phyloP scores from a whole-genome alignment of 2,113 vertebrate genomes.

The Arothron firmamentum region DNA sequence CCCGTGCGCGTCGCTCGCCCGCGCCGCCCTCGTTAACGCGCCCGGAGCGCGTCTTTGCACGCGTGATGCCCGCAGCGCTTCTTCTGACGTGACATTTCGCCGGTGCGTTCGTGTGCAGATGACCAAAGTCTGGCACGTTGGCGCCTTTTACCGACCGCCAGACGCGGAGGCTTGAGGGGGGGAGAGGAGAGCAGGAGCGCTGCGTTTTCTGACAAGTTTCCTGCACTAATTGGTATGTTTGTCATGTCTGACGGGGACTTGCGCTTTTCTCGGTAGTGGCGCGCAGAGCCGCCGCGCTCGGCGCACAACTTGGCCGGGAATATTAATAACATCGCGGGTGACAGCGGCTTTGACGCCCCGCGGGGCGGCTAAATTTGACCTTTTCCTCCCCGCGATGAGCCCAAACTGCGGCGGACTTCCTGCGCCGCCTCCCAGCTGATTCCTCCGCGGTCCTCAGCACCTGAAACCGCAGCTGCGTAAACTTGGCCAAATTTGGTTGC shows the following conservation, averaged over 20 bases:
- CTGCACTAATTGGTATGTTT: constrained; percentile 16
- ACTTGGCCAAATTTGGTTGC: constrained; percentile 55
- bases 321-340: constrained; percentile 19
- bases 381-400: constrained; percentile 16
- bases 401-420: constrained; percentile 37
- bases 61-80: constrained; percentile 18
- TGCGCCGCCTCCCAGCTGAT: constrained; percentile 16
- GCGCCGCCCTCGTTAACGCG: not conserved
- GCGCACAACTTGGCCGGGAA: constrained; percentile 49
- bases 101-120: constrained; percentile 10
- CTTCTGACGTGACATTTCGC: constrained; percentile 39
- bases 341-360: constrained; percentile 7
- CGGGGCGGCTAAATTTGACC: constrained; percentile 32
- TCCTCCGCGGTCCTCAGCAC: constrained; percentile 4
- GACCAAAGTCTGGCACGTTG: constrained; percentile 45
- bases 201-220: constrained; percentile 46
- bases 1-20: constrained; percentile 26
- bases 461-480: constrained; percentile 47
- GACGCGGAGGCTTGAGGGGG: no score
- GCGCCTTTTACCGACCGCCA: constrained; percentile 13
- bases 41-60: constrained; percentile 16
- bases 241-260: constrained; percentile 40
- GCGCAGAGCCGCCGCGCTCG: constrained; percentile 10
- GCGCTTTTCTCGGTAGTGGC: constrained; percentile 16
- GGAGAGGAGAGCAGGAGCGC: constrained; percentile 9